Base-by-base conservation (phyloP, 53 echinoderm and acorn worm species). In the Temnopleurus reevesii region DNA sequence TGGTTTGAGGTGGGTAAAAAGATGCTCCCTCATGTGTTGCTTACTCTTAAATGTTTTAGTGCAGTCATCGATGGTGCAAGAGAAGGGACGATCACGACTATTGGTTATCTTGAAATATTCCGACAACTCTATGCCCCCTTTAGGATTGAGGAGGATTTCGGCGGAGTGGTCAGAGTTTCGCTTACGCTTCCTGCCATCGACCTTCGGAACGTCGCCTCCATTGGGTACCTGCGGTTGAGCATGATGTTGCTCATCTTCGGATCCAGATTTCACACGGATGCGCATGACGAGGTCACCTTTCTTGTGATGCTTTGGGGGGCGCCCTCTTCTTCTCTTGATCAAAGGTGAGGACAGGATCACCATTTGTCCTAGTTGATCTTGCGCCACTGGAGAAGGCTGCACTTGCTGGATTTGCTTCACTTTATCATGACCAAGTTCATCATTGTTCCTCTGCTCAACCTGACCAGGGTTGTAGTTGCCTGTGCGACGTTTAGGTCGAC, bases 11-110 rank as follows among this genome's bases (percentile, higher is more conserved):
- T 99, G 99, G 10, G 99, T 99, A 55, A 96, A 99, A 24, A 99
- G 92, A 83, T 99, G 99, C 57, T 99, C 99, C 27, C 99, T 89
- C 99, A 99, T 94, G 86, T 99, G 96, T 90, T 99, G 99, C 61
- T 92, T 94, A 89, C 92, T 96, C 60, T 99, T 99, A 60, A 99
- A 99, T 8, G 77, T 90, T 83, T 95, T 99, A 23, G 81, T 55
- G 92, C 99, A 99, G 15, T 91, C 84, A 25, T 92, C 91, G 53
- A 94, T 93, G 59, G 76, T 84, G 63, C 99, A 99, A 53, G 77
- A 66, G 89, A 87, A 99, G 5, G 99, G 99, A 35, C 86, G 54
- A 57, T 91, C 77, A 18, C 38, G 46, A 49, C 76, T 53, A 19
- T 95, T 89, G 12, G 89, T 88, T 18, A 92, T 71, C 21, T 45